Conservation (phyloP, 2,113 vertebrate genomes). For the Helogale parvula region DNA sequence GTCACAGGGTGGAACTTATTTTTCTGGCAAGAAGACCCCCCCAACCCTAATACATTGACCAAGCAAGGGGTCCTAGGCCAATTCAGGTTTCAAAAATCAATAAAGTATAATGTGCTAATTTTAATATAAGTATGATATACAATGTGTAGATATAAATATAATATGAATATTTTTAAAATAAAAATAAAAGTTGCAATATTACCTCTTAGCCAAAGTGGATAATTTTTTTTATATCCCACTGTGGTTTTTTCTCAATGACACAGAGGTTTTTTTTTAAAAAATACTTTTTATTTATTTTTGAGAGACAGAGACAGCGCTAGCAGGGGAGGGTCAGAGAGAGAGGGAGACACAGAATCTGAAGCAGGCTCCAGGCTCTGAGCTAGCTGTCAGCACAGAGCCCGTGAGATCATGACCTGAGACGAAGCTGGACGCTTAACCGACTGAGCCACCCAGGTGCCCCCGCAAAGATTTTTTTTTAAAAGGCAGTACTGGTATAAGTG, state of each 20-base stretch:
- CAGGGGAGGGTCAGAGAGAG: too few species aligned
- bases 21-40: background rate
- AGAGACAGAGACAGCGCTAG: too few species aligned
- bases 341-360: too few species aligned
- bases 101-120: background rate
- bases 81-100: background rate
- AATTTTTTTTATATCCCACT: background rate
- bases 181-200: background rate
- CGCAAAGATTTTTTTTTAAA: background rate
- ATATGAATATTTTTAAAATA: conserved; percentile 12
- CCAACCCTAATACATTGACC: background rate
- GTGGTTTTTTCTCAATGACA: background rate
- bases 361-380: too few species aligned
- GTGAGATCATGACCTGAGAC: too few species aligned
- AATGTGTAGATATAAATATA: background rate
- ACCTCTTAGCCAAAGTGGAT: background rate
- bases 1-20: background rate
- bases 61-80: background rate
- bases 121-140: background rate
- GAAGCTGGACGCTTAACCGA: too few species aligned
- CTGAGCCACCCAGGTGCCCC: too few species aligned
- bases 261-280: too few species aligned
- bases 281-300: too few species aligned
- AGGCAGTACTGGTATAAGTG: background rate
- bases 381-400: too few species aligned